Evolutionary conservation across 2,113 vertebrate genomes (phyloP), one percentile per base, ranked within the genome.

Genomic region (Cariama cristata): DNA sequence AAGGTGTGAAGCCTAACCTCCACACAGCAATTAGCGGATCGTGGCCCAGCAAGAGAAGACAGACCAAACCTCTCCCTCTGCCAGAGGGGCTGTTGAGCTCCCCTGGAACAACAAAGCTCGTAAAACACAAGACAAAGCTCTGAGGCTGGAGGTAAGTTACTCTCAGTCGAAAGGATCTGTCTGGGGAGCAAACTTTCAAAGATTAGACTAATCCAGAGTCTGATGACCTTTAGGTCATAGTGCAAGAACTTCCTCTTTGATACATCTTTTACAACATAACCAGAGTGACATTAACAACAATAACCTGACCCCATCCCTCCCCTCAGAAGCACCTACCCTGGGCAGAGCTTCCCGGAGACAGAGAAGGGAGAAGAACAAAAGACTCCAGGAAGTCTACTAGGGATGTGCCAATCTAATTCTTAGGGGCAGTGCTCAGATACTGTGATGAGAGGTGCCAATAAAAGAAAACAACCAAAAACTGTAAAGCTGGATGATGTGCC

Each of bases 221-320:
- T 71, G 79, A 79, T 95, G 96, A 97, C 97, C 96, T 93, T 86
- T 92, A 76, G 97, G 95, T 97, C 96, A 93, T 26, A 96, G 95
- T 88, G 81, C 93, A 96, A 93, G 96, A 92, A 83, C 93, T 83
- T 96, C 84, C 67, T 87, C 96, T 97, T 97, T 94, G 94, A 96
- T 96, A 92, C 24, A 28, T 35, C 91, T 80, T 88, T 91, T 83
- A 68, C 89, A 93, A 71, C 93, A 71, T 95, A 88, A 94, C 93
- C 90, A 74, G 87, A 92, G 79, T 95, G 96, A 97, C 94, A 80
- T 47, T 91, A 56, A 90, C 91, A 94, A 96, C 91, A 96, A 88
- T 79, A 95, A 96, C 63, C 93, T 88, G 93, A 97, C 91, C 84
- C 71, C 59, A 71, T 86, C 35, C 26, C n/a, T 86, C 38, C 85